Evolutionary conservation across 2,888 invertebrate species (phyloP).

Genomic region (Patella ulyssiponensis): DNA sequence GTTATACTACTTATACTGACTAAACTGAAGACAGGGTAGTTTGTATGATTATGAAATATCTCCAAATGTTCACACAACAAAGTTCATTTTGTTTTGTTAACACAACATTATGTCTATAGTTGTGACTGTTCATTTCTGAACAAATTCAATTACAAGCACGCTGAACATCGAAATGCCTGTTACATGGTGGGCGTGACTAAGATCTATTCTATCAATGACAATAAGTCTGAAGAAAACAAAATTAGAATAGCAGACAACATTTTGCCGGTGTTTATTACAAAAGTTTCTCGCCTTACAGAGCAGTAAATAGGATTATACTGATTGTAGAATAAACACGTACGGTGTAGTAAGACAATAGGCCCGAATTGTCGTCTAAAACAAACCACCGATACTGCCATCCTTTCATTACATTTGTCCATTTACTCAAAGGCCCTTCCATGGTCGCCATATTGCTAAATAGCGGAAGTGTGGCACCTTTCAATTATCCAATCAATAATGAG

Average conservation of each 20-base stretch:
- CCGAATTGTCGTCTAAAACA: conserved; percentile 96
- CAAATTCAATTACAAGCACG: too few species aligned
- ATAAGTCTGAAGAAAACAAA: too few species aligned
- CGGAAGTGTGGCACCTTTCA: conserved; percentile 27
- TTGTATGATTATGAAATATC: too few species aligned
- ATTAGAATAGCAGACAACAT: conserved; percentile 14
- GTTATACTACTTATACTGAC: too few species aligned
- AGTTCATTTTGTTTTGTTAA: too few species aligned
- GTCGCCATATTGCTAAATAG: conserved; percentile 40
- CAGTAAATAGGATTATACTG: not conserved
- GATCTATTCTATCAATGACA: too few species aligned
- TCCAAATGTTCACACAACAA: too few species aligned
- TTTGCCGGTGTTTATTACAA: not conserved
- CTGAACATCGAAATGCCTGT: too few species aligned
- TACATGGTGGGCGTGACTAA: too few species aligned
- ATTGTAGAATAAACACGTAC: conserved; percentile 77
- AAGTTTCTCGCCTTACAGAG: not conserved
- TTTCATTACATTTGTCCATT: conserved; percentile 97
- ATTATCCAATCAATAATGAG: conserved; percentile 39
- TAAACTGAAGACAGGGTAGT: too few species aligned
- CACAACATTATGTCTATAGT: too few species aligned
- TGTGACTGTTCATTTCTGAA: too few species aligned
- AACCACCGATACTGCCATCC: conserved; percentile 99
- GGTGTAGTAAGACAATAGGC: conserved; percentile 96
- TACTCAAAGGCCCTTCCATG: conserved; percentile 94